These are phyloP conservation scores for Tipula confusa DNA, from an alignment of 2,888 invertebrate species.

Conservation along the genomic window DNA sequence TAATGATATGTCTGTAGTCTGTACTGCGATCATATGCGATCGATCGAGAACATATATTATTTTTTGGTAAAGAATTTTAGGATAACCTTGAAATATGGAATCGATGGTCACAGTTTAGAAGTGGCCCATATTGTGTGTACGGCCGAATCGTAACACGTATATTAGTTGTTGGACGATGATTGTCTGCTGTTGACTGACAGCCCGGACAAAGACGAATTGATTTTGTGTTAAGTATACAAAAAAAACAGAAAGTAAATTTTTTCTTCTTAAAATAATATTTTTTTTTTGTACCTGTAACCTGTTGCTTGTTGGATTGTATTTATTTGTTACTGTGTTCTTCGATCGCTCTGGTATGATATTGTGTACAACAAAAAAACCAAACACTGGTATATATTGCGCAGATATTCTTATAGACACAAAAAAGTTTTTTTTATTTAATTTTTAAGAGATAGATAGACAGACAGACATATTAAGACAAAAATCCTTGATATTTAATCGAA, in stretches of 20 bases:
- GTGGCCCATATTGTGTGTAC: background rate
- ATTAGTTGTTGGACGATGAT: background rate
- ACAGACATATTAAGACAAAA: slow-evolving; percentile 25
- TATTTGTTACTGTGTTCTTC: background rate
- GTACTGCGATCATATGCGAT: background rate
- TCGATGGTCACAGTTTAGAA: background rate
- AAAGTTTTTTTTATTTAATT: background rate
- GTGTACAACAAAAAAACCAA: background rate
- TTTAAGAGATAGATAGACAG: slow-evolving; percentile 3
- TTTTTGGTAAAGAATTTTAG: background rate
- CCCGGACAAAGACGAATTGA: slow-evolving; percentile 20
- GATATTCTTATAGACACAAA: slow-evolving; percentile 14
- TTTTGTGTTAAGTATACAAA: background rate
- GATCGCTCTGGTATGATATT: background rate
- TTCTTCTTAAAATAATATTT: background rate
- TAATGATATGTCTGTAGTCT: background rate
- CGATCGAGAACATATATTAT: background rate
- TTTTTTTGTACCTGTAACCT: slow-evolving; percentile 16
- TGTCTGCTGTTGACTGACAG: background rate
- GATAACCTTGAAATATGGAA: background rate
- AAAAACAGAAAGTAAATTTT: slow-evolving; percentile 8
- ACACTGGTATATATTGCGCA: background rate
- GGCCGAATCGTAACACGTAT: background rate
- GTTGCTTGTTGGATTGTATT: background rate
- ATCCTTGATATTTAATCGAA: slow-evolving; percentile 25